Evolutionary conservation across 2,797 vertebrate species (phyloP).

Genomic region (Gila robusta): DNA sequence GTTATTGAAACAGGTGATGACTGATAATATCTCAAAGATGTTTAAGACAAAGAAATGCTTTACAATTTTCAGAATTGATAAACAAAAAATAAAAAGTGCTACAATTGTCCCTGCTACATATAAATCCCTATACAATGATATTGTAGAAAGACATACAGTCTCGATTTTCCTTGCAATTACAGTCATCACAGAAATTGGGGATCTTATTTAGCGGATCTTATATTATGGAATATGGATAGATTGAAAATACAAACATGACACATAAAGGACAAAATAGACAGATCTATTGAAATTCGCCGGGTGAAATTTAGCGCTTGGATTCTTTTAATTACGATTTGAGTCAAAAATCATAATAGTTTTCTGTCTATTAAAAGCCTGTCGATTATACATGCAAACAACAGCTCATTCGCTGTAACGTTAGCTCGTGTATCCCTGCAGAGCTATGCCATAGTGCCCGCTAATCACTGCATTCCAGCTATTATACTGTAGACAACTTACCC

Average conservation of each 20-base stretch:
- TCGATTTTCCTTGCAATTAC: not conserved
- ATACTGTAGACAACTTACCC: constrained; percentile 82
- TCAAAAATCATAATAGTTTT: not conserved
- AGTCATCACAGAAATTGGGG: not conserved
- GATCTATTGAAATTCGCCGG: not conserved
- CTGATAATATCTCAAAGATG: not conserved
- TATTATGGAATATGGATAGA: not conserved
- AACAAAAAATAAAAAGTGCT: not conserved
- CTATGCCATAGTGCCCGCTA: not conserved
- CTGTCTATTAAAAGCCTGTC: not conserved
- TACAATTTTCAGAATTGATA: not conserved
- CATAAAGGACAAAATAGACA: not conserved
- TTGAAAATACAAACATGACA: not conserved
- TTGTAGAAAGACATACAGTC: not conserved
- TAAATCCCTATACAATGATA: not conserved
- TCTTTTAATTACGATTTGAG: not conserved
- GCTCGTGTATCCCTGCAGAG: not conserved
- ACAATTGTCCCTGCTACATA: not conserved
- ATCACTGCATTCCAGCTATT: not conserved
- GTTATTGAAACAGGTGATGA: not conserved
- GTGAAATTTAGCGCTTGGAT: not conserved
- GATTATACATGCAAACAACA: constrained; percentile 13
- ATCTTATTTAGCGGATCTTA: not conserved
- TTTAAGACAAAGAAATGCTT: not conserved
- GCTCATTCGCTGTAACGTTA: not conserved